Percentiles rank a stretch among this genome's conserved stretches.
Conservation (phyloP, 1,140 invertebrate genomes). For the Nebria ingens region DNA sequence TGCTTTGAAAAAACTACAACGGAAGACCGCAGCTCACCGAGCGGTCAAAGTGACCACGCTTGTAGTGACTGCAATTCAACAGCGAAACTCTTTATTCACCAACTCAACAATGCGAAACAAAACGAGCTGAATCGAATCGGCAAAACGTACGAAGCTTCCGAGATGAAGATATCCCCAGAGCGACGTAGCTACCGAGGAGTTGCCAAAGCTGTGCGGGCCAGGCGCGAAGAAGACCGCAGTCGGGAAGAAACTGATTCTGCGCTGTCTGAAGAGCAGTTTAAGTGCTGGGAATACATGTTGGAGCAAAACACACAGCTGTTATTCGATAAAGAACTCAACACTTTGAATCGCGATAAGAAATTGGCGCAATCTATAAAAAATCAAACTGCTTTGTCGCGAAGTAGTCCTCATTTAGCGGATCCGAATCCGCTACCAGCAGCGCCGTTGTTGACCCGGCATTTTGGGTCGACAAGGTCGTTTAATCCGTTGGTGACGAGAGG, state of each 20-base stretch:
- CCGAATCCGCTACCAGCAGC: constrained; percentile 35
- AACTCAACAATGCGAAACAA: constrained; percentile 25
- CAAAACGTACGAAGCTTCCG: constrained; percentile 29
- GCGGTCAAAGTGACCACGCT: constrained; percentile 68
- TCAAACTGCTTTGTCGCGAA: constrained; percentile 41
- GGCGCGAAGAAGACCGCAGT: constrained; percentile 40
- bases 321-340: constrained; percentile 80
- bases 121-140: constrained; percentile 26
- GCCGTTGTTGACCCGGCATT: constrained; percentile 59
- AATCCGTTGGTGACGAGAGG: constrained; percentile 40
- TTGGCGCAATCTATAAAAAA: constrained; percentile 37
- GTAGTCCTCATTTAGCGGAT: constrained; percentile 45
- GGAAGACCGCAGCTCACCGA: constrained; percentile 66
- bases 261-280: constrained; percentile 73
- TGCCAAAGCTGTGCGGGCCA: constrained; percentile 40
- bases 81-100: constrained; percentile 32
- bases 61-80: constrained; percentile 44
- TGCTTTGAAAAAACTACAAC: constrained; percentile 32
- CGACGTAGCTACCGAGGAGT: constrained; percentile 44
- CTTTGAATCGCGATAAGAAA: constrained; percentile 50
- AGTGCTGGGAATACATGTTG: constrained; percentile 88
- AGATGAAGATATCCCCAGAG: constrained; percentile 32
- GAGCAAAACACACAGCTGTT: constrained; percentile 81
- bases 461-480: constrained; percentile 67
- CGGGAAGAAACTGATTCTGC: constrained; percentile 50